Percentiles rank a stretch among this genome's conserved stretches.
Conservation (phyloP, 2,797 vertebrate genomes). For the Arrhamphus sclerolepis region DNA sequence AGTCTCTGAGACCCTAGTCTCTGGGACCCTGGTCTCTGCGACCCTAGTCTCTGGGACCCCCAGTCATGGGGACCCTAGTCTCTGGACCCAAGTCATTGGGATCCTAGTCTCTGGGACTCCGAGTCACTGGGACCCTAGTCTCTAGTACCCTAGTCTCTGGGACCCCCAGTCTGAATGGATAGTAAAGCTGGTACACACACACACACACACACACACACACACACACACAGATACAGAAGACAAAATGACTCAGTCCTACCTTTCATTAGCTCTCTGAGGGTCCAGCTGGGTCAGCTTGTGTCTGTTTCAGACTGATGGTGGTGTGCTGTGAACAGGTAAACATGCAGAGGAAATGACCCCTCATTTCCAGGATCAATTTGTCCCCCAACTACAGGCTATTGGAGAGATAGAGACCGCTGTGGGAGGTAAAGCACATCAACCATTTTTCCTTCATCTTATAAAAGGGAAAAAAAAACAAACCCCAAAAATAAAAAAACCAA, state of each 20-base stretch:
- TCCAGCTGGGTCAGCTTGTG: conserved; percentile 53
- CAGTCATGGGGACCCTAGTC: too few species aligned
- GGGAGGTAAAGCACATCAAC: conserved; percentile 68
- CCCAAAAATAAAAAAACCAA: conserved; percentile 21
- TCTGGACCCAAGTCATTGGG: too few species aligned
- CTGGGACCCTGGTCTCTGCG: too few species aligned
- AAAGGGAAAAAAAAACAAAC: conserved; percentile 25
- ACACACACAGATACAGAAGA: conserved; percentile 18
- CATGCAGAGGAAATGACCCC: conserved; percentile 75
- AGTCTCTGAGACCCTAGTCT: too few species aligned
- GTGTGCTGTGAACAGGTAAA: conserved; percentile 66
- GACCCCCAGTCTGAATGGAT: too few species aligned
- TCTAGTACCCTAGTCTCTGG: too few species aligned
- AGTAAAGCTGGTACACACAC: neutral
- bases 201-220: conserved; percentile 3
- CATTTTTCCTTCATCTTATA: conserved; percentile 39
- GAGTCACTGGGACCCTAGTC: too few species aligned
- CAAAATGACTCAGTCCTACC: conserved; percentile 42
- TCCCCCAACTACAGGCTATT: conserved; percentile 64
- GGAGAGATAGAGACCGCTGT: conserved; percentile 52
- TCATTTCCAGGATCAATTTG: conserved; percentile 79
- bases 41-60: too few species aligned
- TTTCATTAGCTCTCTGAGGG: conserved; percentile 46
- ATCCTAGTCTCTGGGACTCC: too few species aligned
- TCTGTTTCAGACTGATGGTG: conserved; percentile 49